Conservation (phyloP, 2,797 vertebrate genomes). For the Fistularia commersonii region DNA sequence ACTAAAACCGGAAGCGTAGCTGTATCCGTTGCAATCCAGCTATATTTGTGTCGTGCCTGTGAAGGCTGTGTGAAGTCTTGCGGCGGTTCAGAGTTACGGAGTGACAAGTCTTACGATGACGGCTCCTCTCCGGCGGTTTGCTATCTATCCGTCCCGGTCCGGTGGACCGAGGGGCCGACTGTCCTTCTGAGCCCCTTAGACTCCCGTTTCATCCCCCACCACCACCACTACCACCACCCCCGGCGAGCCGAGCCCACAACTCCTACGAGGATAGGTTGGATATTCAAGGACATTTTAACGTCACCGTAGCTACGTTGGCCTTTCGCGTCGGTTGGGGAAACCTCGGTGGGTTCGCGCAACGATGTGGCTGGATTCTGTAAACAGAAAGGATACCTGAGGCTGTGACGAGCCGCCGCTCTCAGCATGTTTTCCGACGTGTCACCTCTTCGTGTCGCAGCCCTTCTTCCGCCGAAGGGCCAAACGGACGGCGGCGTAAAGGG, state of each 20-base stretch:
- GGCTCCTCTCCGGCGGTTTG: conserved; percentile 15
- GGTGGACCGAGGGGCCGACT: conserved; percentile 13
- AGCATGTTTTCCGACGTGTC: conserved; percentile 43
- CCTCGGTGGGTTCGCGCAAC: conserved; percentile 27
- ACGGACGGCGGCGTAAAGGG: conserved; percentile 34
- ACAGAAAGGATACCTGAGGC: conserved; percentile 31
- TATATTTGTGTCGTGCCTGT: conserved; percentile 33
- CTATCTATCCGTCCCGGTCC: conserved; percentile 18
- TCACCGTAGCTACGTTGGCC: conserved; percentile 51
- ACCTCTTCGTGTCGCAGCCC: conserved; percentile 31
- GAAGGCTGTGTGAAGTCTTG: conserved; percentile 51
- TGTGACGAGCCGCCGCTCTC: conserved; percentile 9
- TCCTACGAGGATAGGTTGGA: conserved; percentile 28
- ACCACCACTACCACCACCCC: neutral
- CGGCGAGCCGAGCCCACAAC: conserved; percentile 20
- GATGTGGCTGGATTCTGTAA: conserved; percentile 51
- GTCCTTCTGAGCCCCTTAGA: conserved; percentile 11
- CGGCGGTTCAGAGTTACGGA: conserved; percentile 43
- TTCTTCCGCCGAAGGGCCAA: conserved; percentile 30
- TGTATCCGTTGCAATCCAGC: neutral
- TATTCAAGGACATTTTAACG: conserved; percentile 67
- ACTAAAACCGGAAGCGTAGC: conserved; percentile 8
- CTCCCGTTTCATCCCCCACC: no score
- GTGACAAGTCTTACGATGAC: conserved; percentile 55
- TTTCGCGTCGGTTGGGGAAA: conserved; percentile 46